Conservation (phyloP, 2,797 vertebrate species). For the Chromis chromis region DNA sequence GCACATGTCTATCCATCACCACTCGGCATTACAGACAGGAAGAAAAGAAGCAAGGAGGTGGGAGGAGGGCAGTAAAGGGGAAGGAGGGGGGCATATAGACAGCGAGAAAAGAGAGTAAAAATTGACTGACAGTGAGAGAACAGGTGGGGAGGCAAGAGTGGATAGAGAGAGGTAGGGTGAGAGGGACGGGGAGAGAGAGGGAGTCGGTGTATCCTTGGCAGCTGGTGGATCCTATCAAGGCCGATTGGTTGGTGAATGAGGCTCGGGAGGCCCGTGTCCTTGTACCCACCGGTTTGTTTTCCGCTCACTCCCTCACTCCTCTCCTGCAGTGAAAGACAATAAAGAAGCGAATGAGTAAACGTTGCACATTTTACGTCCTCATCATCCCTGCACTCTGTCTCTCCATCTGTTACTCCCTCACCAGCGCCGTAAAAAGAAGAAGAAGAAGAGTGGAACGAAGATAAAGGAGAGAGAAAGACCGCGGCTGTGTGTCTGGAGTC, state of each 20-base stretch:
- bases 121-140: slow-evolving; percentile 78
- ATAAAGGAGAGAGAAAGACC: slow-evolving; percentile 21
- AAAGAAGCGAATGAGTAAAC: slow-evolving; percentile 83
- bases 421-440: slow-evolving; percentile 62
- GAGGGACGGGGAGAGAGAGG: slow-evolving; percentile 61
- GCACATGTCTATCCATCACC: slow-evolving; percentile 94
- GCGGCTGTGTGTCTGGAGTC: slow-evolving; percentile 32
- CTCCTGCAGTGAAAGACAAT: slow-evolving; percentile 81
- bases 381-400: slow-evolving; percentile 89
- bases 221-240: slow-evolving; percentile 90
- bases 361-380: slow-evolving; percentile 86
- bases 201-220: slow-evolving; percentile 86
- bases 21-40: slow-evolving; percentile 84
- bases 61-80: slow-evolving; percentile 46
- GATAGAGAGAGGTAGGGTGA: slow-evolving; percentile 63
- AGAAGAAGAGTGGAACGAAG: slow-evolving; percentile 17
- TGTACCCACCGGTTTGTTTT: slow-evolving; percentile 87
- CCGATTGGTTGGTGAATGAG: slow-evolving; percentile 91
- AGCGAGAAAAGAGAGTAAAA: slow-evolving; percentile 72
- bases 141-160: slow-evolving; percentile 72
- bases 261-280: slow-evolving; percentile 90
- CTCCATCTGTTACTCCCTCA: slow-evolving; percentile 86
- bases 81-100: slow-evolving; percentile 62
- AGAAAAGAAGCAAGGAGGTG: slow-evolving; percentile 56
- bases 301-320: slow-evolving; percentile 71